Evolutionary conservation across 2,888 invertebrate genomes (phyloP).

Genomic region (Chelonus formosanus): DNA sequence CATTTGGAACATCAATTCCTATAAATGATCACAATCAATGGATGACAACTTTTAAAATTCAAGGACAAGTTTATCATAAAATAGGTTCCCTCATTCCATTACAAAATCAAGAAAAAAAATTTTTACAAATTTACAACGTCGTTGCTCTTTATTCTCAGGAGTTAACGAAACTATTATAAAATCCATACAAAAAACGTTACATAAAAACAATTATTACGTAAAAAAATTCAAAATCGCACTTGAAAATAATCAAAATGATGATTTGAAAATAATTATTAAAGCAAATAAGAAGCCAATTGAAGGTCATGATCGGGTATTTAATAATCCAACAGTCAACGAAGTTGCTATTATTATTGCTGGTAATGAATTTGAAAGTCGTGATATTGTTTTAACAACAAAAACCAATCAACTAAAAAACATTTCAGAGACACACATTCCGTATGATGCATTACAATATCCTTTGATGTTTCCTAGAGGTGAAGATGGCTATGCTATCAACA

Average conservation of each 20-base stretch:
- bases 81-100: slow-evolving; percentile 23
- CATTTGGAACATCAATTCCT: too few species aligned
- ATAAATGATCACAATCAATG: too few species aligned
- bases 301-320: slow-evolving; percentile 55
- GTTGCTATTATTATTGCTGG: slow-evolving; percentile 52
- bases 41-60: slow-evolving; percentile 13
- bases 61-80: slow-evolving; percentile 26
- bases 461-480: slow-evolving; percentile 47
- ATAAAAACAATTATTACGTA: too few species aligned
- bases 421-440: slow-evolving; percentile 34
- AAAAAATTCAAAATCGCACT: too few species aligned
- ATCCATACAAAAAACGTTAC: too few species aligned
- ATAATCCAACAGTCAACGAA: slow-evolving; percentile 52
- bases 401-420: slow-evolving; percentile 45
- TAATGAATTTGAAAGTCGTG: slow-evolving; percentile 37
- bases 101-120: slow-evolving; percentile 17
- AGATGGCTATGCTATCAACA: slow-evolving; percentile 44
- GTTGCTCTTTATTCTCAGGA: too few species aligned
- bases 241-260: too few species aligned
- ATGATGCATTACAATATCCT: slow-evolving; percentile 48
- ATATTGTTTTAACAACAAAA: slow-evolving; percentile 46
- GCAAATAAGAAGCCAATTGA: slow-evolving; percentile 47
- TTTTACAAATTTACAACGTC: neutral
- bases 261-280: slow-evolving; percentile 2
- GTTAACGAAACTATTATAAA: too few species aligned